phyloP scores from a whole-genome alignment of 2,888 invertebrate genomes.

The Scelioninae gen. 2 region DNA sequence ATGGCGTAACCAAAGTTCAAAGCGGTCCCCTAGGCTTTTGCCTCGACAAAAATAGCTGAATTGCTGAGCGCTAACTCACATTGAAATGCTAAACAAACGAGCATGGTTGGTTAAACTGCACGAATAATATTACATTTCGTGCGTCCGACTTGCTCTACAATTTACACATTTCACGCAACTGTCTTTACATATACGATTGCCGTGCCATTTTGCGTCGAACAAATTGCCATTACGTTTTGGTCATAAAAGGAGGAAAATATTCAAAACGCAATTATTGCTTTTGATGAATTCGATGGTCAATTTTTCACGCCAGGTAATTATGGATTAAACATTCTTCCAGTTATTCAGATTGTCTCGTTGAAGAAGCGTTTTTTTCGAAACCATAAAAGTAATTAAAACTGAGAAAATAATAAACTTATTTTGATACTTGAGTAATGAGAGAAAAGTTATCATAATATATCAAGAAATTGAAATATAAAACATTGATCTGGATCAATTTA shows the following conservation, averaged over 20 bases:
- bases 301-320: constrained; percentile 1
- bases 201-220: constrained; percentile 23
- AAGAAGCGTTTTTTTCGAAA: no score
- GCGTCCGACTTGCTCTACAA: constrained; percentile 58
- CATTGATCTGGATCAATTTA: no score
- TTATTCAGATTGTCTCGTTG: no score
- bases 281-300: constrained; percentile 3
- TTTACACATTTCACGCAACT: constrained; percentile 59
- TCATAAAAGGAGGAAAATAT: constrained; percentile 33
- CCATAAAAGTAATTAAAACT: no score
- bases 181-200: constrained; percentile 57
- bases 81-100: constrained; percentile 60
- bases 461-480: no score
- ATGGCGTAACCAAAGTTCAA: constrained; percentile 66
- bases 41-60: constrained; percentile 58
- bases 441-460: no score
- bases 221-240: constrained; percentile 47
- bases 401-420: no score
- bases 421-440: no score
- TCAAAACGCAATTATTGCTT: constrained; percentile 41
- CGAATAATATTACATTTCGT: constrained; percentile 60
- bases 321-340: no score
- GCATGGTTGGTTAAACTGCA: constrained; percentile 58
- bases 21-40: constrained; percentile 61
- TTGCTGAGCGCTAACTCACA: constrained; percentile 57